phyloP scores from a whole-genome alignment of 2,113 vertebrate species.

The Chionomys nivalis region DNA sequence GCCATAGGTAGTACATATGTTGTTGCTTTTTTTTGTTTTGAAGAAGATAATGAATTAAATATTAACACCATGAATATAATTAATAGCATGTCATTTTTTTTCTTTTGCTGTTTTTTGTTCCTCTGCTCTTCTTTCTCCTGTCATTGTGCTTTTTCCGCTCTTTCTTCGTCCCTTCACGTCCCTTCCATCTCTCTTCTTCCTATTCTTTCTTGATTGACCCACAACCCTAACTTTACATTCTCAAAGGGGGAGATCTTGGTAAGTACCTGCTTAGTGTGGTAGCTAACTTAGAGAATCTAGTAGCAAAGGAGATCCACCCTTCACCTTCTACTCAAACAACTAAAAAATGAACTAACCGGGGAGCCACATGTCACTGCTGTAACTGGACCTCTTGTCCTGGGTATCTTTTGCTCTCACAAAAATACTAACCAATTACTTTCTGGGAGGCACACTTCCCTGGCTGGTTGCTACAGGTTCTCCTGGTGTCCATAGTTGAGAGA shows the following conservation, averaged over 20 bases:
- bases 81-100: slow-evolving; percentile 97
- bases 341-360: slow-evolving; percentile 56
- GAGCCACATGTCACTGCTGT: neutral
- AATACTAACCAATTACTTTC: slow-evolving; percentile 40
- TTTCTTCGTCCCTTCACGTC: slow-evolving; percentile 77
- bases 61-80: slow-evolving; percentile 90
- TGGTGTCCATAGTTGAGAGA: slow-evolving; percentile 47
- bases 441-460: neutral
- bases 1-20: slow-evolving; percentile 67
- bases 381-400: neutral
- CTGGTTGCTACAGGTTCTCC: neutral
- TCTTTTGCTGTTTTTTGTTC: slow-evolving; percentile 80
- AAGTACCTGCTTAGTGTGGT: slow-evolving; percentile 89
- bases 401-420: slow-evolving; percentile 15
- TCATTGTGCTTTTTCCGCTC: slow-evolving; percentile 80
- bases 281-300: slow-evolving; percentile 59
- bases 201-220: slow-evolving; percentile 79
- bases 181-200: slow-evolving; percentile 70
- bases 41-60: slow-evolving; percentile 81
- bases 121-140: slow-evolving; percentile 85
- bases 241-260: slow-evolving; percentile 98
- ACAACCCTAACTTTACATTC: slow-evolving; percentile 84
- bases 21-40: slow-evolving; percentile 79
- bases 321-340: neutral
- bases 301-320: slow-evolving; percentile 29